A percentile compares a stretch with the other conserved stretches of the same genome.
These are phyloP conservation scores for Rhynchophorus ferrugineus DNA, from an alignment of 1,140 invertebrate genomes.

Conservation along the genomic window DNA sequence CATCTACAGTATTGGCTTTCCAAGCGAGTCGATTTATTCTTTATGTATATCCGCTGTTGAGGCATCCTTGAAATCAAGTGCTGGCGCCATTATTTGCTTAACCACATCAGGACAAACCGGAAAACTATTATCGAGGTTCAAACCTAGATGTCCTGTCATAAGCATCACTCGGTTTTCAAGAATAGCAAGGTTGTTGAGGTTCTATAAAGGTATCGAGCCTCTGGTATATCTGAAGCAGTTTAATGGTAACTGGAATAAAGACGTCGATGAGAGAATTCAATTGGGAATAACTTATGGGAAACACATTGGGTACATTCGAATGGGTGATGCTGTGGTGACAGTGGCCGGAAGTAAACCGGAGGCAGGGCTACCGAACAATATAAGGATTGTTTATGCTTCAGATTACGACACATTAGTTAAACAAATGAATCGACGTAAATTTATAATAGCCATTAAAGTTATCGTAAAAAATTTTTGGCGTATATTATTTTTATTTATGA, in stretches of 20 bases:
- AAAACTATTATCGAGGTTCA: slow-evolving; percentile 68
- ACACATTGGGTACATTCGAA: slow-evolving; percentile 50
- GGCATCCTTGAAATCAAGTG: slow-evolving; percentile 69
- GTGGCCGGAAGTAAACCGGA: slow-evolving; percentile 64
- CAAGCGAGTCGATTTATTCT: slow-evolving; percentile 47
- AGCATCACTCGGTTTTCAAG: slow-evolving; percentile 66
- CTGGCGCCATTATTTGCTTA: slow-evolving; percentile 75
- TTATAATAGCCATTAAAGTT: too few relatives aligned
- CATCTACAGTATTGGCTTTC: slow-evolving; percentile 35
- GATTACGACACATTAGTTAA: slow-evolving; percentile 30
- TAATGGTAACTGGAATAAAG: slow-evolving; percentile 39
- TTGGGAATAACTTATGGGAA: slow-evolving; percentile 58
- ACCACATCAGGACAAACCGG: slow-evolving; percentile 77
- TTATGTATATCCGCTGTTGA: slow-evolving; percentile 77
- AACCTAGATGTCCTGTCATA: slow-evolving; percentile 77
- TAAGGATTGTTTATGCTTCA: slow-evolving; percentile 56
- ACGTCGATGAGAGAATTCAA: slow-evolving; percentile 63
- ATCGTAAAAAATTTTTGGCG: too few relatives aligned
- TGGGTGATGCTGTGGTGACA: slow-evolving; percentile 59
- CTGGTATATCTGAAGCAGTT: slow-evolving; percentile 24
- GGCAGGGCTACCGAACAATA: slow-evolving; percentile 64
- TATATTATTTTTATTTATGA: too few relatives aligned
- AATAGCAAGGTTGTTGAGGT: slow-evolving; percentile 65
- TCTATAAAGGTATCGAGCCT: slow-evolving; percentile 60
- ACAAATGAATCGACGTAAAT: slow-evolving; percentile 8